Conservation (phyloP, 2,113 vertebrate species). For the Labeo catla region DNA sequence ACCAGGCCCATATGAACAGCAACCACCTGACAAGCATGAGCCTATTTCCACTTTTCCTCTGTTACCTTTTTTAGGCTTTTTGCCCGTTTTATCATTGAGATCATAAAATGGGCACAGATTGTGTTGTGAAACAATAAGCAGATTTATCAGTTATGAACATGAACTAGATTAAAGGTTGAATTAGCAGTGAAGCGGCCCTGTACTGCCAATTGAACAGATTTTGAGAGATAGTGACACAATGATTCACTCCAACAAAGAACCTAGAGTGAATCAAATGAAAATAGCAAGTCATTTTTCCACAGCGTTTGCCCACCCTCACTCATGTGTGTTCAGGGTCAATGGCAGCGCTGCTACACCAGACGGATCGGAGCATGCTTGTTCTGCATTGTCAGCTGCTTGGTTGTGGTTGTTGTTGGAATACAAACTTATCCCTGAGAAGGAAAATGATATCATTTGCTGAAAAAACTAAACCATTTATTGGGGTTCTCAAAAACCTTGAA, state of each 20-base stretch:
- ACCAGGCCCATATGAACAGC: neutral
- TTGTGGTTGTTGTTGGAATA: neutral
- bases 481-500: neutral
- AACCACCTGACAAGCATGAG: constrained; percentile 9
- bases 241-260: constrained; percentile 42
- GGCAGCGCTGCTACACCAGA: neutral
- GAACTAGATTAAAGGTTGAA: constrained; percentile 47
- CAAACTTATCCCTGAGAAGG: neutral
- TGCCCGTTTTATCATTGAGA: constrained; percentile 20
- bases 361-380: constrained; percentile 16
- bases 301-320: constrained; percentile 6
- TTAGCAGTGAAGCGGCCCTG: constrained; percentile 19
- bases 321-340: constrained; percentile 36
- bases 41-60: neutral
- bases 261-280: neutral
- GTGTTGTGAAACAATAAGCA: neutral
- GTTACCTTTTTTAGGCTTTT: constrained; percentile 11
- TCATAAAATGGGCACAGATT: constrained; percentile 1
- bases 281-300: neutral
- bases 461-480: neutral
- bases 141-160: constrained; percentile 28
- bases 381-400: constrained; percentile 16
- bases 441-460: neutral
- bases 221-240: constrained; percentile 29
- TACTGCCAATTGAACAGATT: constrained; percentile 45